phyloP scores from a whole-genome alignment of 2,797 vertebrate genomes.

The Phrynocephalus guinanensis region DNA sequence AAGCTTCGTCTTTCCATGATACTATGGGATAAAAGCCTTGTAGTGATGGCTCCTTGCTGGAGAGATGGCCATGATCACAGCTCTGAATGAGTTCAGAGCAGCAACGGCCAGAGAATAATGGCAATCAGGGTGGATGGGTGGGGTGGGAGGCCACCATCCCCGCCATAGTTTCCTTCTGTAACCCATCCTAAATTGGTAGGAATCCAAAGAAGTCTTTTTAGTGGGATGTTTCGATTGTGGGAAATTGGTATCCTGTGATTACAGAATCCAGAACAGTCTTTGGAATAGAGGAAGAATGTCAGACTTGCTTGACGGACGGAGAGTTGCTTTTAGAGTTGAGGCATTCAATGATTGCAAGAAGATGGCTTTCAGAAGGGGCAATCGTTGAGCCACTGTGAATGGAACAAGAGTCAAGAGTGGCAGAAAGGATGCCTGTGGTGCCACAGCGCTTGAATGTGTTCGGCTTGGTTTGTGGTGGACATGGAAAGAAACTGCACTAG shows the following conservation, averaged over 20 bases:
- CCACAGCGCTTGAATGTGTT: not conserved
- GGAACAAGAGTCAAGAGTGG: too few relatives aligned
- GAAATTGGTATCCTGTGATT: constrained; percentile 23
- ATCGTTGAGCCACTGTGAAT: not conserved
- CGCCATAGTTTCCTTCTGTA: constrained; percentile 33
- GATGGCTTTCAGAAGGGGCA: not conserved
- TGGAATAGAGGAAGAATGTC: not conserved
- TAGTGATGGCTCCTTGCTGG: not conserved
- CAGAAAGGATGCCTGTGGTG: not conserved
- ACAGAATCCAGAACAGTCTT: not conserved
- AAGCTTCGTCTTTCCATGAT: constrained; percentile 29
- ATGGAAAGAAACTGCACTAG: not conserved
- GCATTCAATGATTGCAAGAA: not conserved
- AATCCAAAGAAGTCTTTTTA: constrained; percentile 15
- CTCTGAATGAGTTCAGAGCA: constrained; percentile 35
- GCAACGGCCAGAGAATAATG: constrained; percentile 40
- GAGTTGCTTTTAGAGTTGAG: constrained; percentile 46
- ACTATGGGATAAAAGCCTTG: not conserved
- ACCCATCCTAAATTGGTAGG: constrained; percentile 69
- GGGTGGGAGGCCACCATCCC: not conserved
- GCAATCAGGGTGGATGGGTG: too few relatives aligned
- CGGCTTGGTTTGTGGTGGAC: not conserved
- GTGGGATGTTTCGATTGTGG: not conserved
- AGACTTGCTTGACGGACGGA: constrained; percentile 4
- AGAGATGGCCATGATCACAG: constrained; percentile 31